phyloP scores from a whole-genome alignment of 1,140 invertebrate species.

The Latrodectus geometricus region DNA sequence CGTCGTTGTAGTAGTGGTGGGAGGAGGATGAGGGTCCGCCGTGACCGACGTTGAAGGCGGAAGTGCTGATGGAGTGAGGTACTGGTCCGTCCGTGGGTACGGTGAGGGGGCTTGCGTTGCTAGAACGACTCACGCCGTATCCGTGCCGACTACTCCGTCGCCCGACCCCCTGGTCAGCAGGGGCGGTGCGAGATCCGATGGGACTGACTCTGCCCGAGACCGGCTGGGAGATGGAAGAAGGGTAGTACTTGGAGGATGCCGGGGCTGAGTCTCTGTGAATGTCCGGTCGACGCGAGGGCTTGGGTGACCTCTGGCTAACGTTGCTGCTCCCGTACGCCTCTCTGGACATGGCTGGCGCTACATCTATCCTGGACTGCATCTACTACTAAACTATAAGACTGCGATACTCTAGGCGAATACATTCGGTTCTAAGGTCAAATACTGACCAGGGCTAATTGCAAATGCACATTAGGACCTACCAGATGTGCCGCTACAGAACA shows the following conservation, averaged over 20 bases:
- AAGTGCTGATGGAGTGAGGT: slow-evolving; percentile 60
- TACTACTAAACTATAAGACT: slow-evolving; percentile 40
- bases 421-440: slow-evolving; percentile 2
- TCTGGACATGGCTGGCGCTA: slow-evolving; percentile 44
- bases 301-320: slow-evolving; percentile 52
- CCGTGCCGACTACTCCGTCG: slow-evolving; percentile 35
- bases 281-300: slow-evolving; percentile 41
- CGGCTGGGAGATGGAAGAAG: slow-evolving; percentile 64
- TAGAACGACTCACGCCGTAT: slow-evolving; percentile 62
- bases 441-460: not conserved
- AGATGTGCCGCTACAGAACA: not conserved
- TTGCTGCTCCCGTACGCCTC: slow-evolving; percentile 55
- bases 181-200: slow-evolving; percentile 21
- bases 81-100: slow-evolving; percentile 57
- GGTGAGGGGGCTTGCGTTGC: slow-evolving; percentile 64
- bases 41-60: slow-evolving; percentile 60
- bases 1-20: slow-evolving; percentile 74
- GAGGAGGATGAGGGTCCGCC: not conserved
- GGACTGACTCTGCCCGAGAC: slow-evolving; percentile 61
- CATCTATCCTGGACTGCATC: slow-evolving; percentile 45
- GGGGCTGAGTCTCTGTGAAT: not conserved
- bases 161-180: slow-evolving; percentile 2
- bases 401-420: slow-evolving; percentile 28
- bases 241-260: slow-evolving; percentile 43
- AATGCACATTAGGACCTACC: not conserved